Evolutionary conservation across 2,888 invertebrate species (phyloP), one percentile per base, ranked within the genome.

Genomic region (Cheilosia vulpina): DNA sequence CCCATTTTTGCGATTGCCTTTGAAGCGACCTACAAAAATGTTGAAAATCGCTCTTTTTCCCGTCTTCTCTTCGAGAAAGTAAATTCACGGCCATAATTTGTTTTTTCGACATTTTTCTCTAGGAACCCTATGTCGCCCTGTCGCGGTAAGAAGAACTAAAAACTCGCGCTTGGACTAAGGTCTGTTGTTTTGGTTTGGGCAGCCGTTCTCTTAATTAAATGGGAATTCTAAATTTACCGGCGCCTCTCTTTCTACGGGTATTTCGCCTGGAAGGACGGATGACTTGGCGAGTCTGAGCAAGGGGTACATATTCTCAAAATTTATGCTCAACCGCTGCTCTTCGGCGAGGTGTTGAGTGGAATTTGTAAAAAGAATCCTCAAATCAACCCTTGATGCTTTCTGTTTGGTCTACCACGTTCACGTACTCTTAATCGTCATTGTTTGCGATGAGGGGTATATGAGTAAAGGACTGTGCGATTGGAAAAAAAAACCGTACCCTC

Each of bases 1-100:
- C 66, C 66, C 79, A 73, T 73, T 79, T 79, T 34, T 7, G 7
- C 53, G 45, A 73, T 60, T 73, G 73, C 58, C 73, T 79, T 79
- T 73, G 79, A 79, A 45, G 79, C 66, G 73, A 79, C 79, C 73
- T 66, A 79, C 79, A 79, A 79, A 73, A 69, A 73, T 65, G 9
- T 15, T 0, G 13, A 58, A 60, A 52, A 38, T 34, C n/a, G 34
- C 62, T 47, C 11, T 45, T 15, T 52, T 24, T 24, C 17, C 19
- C 11, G 9, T 41, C 38, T n/a, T 19, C 69, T 50, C 17, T 24
- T 45, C 31, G 34, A 43, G 53, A 45, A 50, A 68, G 38, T 27
- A 41, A 78, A 55, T 78, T 78, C 71, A 72, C 41, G 62, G 57
- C 78, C 72, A 72, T 63, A 27, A 24, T 19, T 15, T 27, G 13